Base-by-base conservation (phyloP, 2,797 vertebrate genomes). In the Ctenopoma multispine region DNA sequence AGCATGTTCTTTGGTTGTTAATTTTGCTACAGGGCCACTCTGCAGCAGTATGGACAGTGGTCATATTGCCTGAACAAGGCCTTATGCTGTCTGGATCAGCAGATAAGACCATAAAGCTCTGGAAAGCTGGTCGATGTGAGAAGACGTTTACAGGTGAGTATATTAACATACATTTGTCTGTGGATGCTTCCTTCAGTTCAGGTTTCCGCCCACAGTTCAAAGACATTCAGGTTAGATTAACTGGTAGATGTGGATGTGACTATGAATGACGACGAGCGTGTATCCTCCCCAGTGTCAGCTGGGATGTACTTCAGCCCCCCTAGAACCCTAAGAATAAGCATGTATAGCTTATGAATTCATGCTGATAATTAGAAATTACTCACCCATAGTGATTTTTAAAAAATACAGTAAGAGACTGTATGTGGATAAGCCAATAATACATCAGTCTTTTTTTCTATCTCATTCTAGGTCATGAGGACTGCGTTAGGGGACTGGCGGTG, bases 51-150 rank as follows among this genome's bases (percentile, higher is more conserved):
- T 99, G 98, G 98, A 95, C 97, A 4, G 98, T 97, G 73, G 92
- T 96, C 73, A 97, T 99, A 87, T 86, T 99, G 77, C 97, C 97
- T 40, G 97, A 99, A 74, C 97, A 98, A 79, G 98, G 97, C 57
- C 94, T 99, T 53, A 99, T 99, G 97, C 92, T 99, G 84, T 96
- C 96, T 36, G 98, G 97, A 85, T 98, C 98, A 69, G 98, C 98
- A 78, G 98, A 99, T 91, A 99, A 97, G 88, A 97, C 96, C 63
- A 96, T 99, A 84, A 99, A 96, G 85, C 93, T 99, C 23, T 99
- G 97, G 97, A 99, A 98, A 79, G 97, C 97, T 17, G 97, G 97
- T 15, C 94, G 95, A 81, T 99, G 97, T 89, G 97, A 98, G 90
- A 95, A 83, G 77, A 98, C 96, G 0, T 99, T 92, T 83, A 93